Base-by-base conservation (phyloP, 2,113 vertebrate species). In the Oreochromis aureus region DNA sequence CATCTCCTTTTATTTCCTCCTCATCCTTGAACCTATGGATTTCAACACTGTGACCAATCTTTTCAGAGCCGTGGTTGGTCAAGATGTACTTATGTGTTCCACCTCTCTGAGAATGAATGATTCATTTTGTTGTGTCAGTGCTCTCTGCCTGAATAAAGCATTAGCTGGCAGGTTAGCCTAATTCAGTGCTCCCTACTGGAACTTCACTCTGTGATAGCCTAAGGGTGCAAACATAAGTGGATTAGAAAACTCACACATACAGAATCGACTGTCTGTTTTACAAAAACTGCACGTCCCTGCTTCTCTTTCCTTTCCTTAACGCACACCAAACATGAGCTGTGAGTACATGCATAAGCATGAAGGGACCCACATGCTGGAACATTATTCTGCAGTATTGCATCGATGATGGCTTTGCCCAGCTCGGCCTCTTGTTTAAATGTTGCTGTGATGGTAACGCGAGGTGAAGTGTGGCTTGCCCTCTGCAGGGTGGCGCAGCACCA, bases 171-270 rank as follows among this genome's bases (percentile, higher is more conserved):
- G 90, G 92, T 91, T 91, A 89, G 83, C 84, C 90, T 87, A 89
- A 94, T 91, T 90, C 82, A 87, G 85, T 69, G 91, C 88, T 89
- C 82, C 85, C 83, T 85, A 88, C 87, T 91, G 87, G 86, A 89
- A 82, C 90, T 87, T 94, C 85, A 27, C 83, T 88, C 22, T 81
- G 83, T 12, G 55, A 80, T 91, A 88, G 90, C 92, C 92, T 89
- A 15, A 84, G 92, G 92, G 82, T 63, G 83, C 87, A 93, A 89
- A 94, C 92, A 90, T 85, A 92, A 93, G 90, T 92, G 83, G 88
- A 93, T 93, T 90, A 94, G 88, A 90, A 91, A 91, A 90, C 81
- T 87, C 87, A 89, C 89, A 66, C 36, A 66, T 76, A 34, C 5
- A 89, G 81, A 80, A 86, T 51, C 83, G 56, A 53, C 58, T 69